Evolutionary conservation across 2,888 invertebrate genomes (phyloP), one percentile per base, ranked within the genome.

Genomic region (Sarcophaga caerulescens): DNA sequence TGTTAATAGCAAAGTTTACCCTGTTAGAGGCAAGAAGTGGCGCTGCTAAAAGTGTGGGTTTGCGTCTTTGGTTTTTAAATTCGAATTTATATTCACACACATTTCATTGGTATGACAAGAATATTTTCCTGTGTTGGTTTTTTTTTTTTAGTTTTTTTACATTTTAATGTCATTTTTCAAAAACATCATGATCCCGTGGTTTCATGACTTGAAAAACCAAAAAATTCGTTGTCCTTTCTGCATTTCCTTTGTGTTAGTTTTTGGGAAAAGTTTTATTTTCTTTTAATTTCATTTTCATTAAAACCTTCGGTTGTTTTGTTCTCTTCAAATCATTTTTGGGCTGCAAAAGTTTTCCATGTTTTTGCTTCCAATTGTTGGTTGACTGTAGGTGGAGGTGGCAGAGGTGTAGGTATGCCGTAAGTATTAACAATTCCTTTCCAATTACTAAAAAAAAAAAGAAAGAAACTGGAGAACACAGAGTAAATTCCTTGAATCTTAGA

Each of bases 401-500:
- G 14, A 25, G 35, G 35, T 25, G 4, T 3, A 25, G 35, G 35
- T 10, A 35, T 35, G 52, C 60, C 21, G 21, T 44, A 60, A 73
- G 44, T 73, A 60, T 21, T 66, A 59, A 76, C 68, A 79, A 68
- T 79, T 76, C 65, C 44, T 63, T 52, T 68, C 14, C 79, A 79
- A 82, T 79, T 82, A 85, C 83, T 35, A 76, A 85, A 79, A 44
- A 47, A 71, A 44, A 23, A 6, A 14, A 57, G 12, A 5, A 63
- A 70, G 63, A 81, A 66, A 66, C 65, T 82, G 71, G 21, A 77
- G 75, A 82, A 76, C 35, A 35, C 2, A 35, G 35, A 10, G 35
- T 35, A 35, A 8, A 80, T 85, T 83, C 79, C 76, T 76, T 23
- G 76, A 79, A 79, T 76, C 60, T 47, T n/a, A 66, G 11, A 25